These are phyloP conservation scores for Zaprionus nigranus DNA, from an alignment of 1,140 invertebrate genomes.

Conservation along the genomic window DNA sequence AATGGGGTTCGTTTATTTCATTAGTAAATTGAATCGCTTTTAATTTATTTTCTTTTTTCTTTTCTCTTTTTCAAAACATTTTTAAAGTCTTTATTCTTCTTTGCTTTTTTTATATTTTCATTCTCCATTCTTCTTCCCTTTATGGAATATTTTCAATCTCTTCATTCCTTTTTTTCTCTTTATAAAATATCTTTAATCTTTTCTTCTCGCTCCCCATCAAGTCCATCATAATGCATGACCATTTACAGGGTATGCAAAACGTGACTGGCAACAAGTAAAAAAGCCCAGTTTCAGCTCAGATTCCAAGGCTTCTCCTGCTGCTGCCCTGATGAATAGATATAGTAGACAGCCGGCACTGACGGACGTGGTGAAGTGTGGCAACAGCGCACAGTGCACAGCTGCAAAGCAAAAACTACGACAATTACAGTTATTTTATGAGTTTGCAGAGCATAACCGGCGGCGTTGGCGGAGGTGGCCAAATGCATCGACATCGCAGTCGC, in stretches of 20 bases:
- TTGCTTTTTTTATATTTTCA: neutral
- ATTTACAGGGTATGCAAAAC: conserved; percentile 30
- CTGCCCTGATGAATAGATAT: conserved; percentile 4
- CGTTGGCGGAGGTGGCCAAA: neutral
- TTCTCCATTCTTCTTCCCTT: too few species aligned
- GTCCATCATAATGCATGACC: too few species aligned
- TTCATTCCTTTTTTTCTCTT: neutral
- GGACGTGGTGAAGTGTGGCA: conserved; percentile 60
- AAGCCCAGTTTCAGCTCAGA: conserved; percentile 10
- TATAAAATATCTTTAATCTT: neutral
- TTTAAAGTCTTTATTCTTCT: neutral
- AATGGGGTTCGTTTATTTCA: too few species aligned
- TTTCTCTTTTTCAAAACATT: too few species aligned
- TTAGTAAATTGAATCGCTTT: too few species aligned
- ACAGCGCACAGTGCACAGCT: conserved; percentile 39
- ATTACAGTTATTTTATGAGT: conserved; percentile 82
- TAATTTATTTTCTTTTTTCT: too few species aligned
- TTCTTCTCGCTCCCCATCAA: neutral
- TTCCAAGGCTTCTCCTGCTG: conserved; percentile 14
- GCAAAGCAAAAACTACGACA: conserved; percentile 66
- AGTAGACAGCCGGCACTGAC: neutral
- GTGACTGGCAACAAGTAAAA: conserved; percentile 57
- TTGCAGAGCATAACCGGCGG: conserved; percentile 74
- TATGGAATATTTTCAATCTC: too few species aligned
- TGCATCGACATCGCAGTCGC: conserved; percentile 18